phyloP scores from a whole-genome alignment of 2,888 invertebrate genomes.

The Habrosyne pyritoides region DNA sequence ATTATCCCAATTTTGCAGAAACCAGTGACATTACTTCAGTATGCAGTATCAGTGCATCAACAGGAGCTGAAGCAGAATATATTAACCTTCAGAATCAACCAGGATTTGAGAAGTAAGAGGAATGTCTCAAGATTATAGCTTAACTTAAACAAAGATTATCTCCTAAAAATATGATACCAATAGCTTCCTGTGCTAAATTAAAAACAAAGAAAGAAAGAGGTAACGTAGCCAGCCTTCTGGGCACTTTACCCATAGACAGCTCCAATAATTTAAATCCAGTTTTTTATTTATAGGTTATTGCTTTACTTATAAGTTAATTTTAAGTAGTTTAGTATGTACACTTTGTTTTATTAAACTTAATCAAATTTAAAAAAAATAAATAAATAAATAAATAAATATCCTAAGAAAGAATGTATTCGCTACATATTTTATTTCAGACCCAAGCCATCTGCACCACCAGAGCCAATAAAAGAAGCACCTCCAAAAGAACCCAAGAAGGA shows the following conservation, averaged over 20 bases:
- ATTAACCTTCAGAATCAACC: constrained; percentile 62
- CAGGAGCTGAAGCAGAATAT: constrained; percentile 82
- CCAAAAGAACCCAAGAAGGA: constrained; percentile 72
- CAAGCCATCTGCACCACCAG: constrained; percentile 68
- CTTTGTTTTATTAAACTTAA: no score
- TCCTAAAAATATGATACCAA: no score
- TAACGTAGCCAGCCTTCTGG: no score
- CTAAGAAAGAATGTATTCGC: background rate
- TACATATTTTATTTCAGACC: constrained; percentile 42
- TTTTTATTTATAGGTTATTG: background rate
- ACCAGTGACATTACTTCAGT: constrained; percentile 89
- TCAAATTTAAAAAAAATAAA: constrained; percentile 7
- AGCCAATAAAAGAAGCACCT: constrained; percentile 62
- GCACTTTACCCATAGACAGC: no score
- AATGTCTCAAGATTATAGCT: background rate
- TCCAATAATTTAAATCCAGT: no score
- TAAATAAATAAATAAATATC: background rate
- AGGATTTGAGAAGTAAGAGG: constrained; percentile 52
- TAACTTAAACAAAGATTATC: no score
- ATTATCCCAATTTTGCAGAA: constrained; percentile 64
- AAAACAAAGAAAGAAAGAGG: no score
- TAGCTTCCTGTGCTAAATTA: no score
- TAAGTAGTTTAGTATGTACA: no score
- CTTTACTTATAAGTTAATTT: no score
- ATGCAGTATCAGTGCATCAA: constrained; percentile 87